phyloP scores from a whole-genome alignment of 2,113 vertebrate genomes.

The Elanus axillaris region DNA sequence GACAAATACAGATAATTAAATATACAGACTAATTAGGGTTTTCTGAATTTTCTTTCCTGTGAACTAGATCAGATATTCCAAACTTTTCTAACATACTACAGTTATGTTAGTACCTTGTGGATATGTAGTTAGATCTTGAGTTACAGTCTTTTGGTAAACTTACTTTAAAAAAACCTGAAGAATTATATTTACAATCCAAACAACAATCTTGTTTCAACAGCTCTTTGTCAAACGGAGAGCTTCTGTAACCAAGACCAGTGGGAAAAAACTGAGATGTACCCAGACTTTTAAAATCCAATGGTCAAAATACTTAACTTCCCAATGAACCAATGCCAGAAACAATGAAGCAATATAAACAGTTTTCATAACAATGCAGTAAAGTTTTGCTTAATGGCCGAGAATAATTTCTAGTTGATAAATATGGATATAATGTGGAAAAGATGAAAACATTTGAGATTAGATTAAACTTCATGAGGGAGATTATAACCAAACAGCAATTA shows the following conservation, averaged over 20 bases:
- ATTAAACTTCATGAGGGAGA: neutral
- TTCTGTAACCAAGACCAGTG: neutral
- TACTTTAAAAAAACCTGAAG: neutral
- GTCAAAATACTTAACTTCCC: conserved; percentile 36
- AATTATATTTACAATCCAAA: neutral
- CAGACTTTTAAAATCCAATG: conserved; percentile 7
- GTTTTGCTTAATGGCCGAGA: neutral
- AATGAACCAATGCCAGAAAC: conserved; percentile 12
- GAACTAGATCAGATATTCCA: neutral
- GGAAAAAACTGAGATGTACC: conserved; percentile 36
- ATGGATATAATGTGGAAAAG: conserved; percentile 38
- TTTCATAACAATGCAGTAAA: conserved; percentile 5
- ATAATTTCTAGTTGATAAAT: conserved; percentile 37
- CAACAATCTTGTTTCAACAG: neutral
- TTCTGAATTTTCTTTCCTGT: neutral
- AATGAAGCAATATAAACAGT: neutral
- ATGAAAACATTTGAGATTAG: conserved; percentile 1
- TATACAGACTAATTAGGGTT: neutral
- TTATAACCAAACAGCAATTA: neutral
- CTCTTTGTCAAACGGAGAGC: conserved; percentile 14
- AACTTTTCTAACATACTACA: neutral
- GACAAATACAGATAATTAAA: neutral
- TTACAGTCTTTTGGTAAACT: neutral
- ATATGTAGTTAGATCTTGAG: neutral
- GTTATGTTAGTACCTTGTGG: neutral